A percentile compares a stretch with the other conserved stretches of the same genome.
Conservation (phyloP, 1,140 invertebrate species). For the Tigriopus japonicus region DNA sequence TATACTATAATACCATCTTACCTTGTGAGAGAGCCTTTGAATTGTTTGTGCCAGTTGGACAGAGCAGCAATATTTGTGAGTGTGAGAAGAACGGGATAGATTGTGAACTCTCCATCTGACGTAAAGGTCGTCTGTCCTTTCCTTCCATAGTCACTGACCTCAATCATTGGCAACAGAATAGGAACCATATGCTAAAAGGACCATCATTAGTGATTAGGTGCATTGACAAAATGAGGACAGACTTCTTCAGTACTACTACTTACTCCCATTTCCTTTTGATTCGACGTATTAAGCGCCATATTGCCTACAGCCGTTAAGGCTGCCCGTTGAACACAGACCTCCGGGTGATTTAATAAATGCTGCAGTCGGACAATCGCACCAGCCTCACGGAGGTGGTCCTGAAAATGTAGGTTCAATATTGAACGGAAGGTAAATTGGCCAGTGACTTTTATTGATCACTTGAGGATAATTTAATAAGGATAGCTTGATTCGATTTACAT, state of each 20-base stretch:
- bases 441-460: no score
- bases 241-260: neutral
- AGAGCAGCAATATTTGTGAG: neutral
- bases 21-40: neutral
- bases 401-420: neutral
- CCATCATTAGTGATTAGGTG: no score
- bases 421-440: no score
- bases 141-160: no score
- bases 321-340: neutral
- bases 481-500: conserved; percentile 6
- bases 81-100: neutral
- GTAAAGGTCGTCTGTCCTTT: no score
- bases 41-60: neutral
- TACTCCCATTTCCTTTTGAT: neutral
- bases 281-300: neutral
- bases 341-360: neutral
- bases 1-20: neutral
- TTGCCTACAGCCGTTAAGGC: neutral
- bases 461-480: no score
- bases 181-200: no score
- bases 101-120: neutral
- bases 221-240: no score
- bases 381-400: neutral
- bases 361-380: neutral
- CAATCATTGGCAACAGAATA: no score